Evolutionary conservation across 2,797 vertebrate genomes (phyloP).

Genomic region (Melanotaenia nigrans): DNA sequence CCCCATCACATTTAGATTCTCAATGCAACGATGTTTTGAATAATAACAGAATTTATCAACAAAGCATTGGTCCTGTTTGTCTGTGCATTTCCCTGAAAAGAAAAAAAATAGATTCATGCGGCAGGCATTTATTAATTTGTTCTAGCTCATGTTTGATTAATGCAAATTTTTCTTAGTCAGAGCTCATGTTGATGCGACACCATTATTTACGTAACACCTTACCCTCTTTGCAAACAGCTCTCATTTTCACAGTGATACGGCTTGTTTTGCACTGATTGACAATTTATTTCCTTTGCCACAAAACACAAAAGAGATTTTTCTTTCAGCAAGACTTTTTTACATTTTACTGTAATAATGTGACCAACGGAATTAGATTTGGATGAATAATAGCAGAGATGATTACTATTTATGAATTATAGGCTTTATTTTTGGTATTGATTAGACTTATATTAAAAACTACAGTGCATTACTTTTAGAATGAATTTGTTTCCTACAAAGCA

Average conservation of each 20-base stretch:
- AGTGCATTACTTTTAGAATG: constrained; percentile 5
- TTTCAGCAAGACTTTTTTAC: constrained; percentile 9
- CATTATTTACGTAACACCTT: constrained; percentile 74
- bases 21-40: constrained; percentile 49
- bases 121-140: constrained; percentile 78
- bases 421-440: not conserved
- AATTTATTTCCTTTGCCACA: constrained; percentile 55
- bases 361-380: not conserved
- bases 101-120: constrained; percentile 68
- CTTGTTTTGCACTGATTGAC: constrained; percentile 61
- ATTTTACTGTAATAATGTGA: constrained; percentile 20
- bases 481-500: constrained; percentile 21
- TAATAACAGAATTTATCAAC: constrained; percentile 65
- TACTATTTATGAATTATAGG: constrained; percentile 1
- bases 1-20: constrained; percentile 62
- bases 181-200: constrained; percentile 70
- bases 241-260: constrained; percentile 61
- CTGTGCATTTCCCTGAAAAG: constrained; percentile 58
- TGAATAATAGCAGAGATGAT: constrained; percentile 10
- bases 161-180: constrained; percentile 69
- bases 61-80: constrained; percentile 49
- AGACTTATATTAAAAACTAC: constrained; percentile 13
- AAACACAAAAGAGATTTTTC: constrained; percentile 39
- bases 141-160: constrained; percentile 78
- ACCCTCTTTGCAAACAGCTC: constrained; percentile 70